Percentiles rank a stretch among this genome's conserved stretches.
phyloP scores from a whole-genome alignment of 2,888 invertebrate species.

The Pyrochroa serraticornis region DNA sequence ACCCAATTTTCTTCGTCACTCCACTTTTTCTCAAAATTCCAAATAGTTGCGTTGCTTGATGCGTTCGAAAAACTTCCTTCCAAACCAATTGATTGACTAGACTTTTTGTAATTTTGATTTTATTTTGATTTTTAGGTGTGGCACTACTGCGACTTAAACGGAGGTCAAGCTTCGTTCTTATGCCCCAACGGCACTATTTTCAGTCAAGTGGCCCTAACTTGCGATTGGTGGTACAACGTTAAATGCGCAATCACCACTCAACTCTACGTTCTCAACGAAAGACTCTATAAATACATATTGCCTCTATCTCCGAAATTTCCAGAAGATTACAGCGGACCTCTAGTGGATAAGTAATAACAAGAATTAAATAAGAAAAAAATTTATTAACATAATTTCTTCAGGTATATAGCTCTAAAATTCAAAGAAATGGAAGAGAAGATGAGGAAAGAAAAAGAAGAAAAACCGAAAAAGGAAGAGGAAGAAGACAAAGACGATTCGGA shows the following conservation, averaged over 20 bases:
- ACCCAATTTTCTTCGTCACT: too few species aligned
- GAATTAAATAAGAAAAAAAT: slow-evolving; percentile 50
- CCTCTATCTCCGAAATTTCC: slow-evolving; percentile 88
- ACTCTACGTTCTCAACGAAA: slow-evolving; percentile 85
- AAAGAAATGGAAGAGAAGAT: slow-evolving; percentile 87
- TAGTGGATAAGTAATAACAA: slow-evolving; percentile 87
- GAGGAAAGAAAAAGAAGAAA: slow-evolving; percentile 69
- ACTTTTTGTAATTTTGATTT: neutral
- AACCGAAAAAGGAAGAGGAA: slow-evolving; percentile 53
- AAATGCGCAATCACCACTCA: slow-evolving; percentile 83
- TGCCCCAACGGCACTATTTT: slow-evolving; percentile 92
- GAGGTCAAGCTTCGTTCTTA: slow-evolving; percentile 87
- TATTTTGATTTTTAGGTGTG: slow-evolving; percentile 69
- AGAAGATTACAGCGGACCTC: slow-evolving; percentile 86
- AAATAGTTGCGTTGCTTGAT: too few species aligned
- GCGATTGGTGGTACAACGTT: slow-evolving; percentile 95
- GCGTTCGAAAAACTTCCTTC: too few species aligned
- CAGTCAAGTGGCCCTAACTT: slow-evolving; percentile 85
- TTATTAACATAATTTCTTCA: slow-evolving; percentile 50
- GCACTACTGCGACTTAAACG: slow-evolving; percentile 91
- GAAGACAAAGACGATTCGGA: slow-evolving; percentile 40
- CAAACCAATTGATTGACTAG: too few species aligned
- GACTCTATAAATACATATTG: slow-evolving; percentile 85
- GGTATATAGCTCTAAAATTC: slow-evolving; percentile 82
- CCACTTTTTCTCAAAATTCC: too few species aligned